Conservation (phyloP, 2,797 vertebrate species). For the Prionace glauca region DNA sequence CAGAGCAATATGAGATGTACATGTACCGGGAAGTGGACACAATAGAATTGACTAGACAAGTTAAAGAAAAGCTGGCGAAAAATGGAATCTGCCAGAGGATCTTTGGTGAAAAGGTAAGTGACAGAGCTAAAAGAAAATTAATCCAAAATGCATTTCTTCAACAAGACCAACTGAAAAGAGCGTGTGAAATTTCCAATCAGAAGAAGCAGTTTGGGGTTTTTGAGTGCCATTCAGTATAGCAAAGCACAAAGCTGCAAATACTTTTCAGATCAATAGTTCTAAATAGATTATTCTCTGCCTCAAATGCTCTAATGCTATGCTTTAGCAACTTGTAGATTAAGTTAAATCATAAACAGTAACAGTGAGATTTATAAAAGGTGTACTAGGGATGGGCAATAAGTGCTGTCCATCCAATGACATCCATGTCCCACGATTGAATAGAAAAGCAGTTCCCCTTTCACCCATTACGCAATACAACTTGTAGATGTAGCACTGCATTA, state of each 20-base stretch:
- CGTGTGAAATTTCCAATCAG: neutral
- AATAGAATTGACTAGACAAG: slow-evolving; percentile 87
- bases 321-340: neutral
- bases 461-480: neutral
- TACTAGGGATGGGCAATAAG: too few relatives aligned
- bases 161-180: neutral
- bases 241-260: neutral
- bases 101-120: slow-evolving; percentile 91
- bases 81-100: slow-evolving; percentile 98
- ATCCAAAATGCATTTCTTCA: neutral
- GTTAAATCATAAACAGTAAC: neutral
- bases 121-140: neutral
- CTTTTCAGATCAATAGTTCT: neutral
- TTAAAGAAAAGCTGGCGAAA: slow-evolving; percentile 98
- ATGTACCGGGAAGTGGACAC: slow-evolving; percentile 99
- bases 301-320: neutral
- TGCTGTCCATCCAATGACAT: too few relatives aligned
- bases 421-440: too few relatives aligned
- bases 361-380: neutral
- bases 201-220: neutral
- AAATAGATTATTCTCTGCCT: neutral
- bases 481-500: neutral
- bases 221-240: neutral
- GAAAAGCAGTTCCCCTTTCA: neutral
- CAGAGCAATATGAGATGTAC: slow-evolving; percentile 96